Evolutionary conservation across 2,113 vertebrate genomes (phyloP), one percentile per base, ranked within the genome.

Genomic region (Microtus ochrogaster): DNA sequence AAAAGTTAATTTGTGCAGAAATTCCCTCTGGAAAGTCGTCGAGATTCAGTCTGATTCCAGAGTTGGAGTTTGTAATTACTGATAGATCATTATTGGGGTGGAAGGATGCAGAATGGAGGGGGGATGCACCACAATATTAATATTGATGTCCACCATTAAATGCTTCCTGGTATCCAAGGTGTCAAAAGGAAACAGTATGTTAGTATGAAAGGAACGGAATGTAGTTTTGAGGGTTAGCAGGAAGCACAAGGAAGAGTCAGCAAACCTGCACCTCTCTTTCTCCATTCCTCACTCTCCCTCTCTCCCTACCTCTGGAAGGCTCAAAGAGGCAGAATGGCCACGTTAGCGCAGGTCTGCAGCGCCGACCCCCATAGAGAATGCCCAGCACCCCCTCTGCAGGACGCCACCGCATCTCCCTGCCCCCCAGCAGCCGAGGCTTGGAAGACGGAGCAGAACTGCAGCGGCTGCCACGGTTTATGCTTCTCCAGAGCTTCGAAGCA

Each of bases 401-500:
- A 72, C 6, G 77, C 86, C 82, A 3, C 74, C 1, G 79, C 66
- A 65, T 58, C 73, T 44, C 83, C 82, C 78, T 8, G 5, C 74
- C 49, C 78, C 74, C n/a, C 44, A 2, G 3, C 30, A 89, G 70
- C 36, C 79, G 19, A n/a, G 89, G 77, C 36, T 90, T 41, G 91
- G 78, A 66, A 72, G 24, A 55, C 30, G 61, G 22, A 16, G 66
- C n/a, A 41, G 52, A 84, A 22, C 90, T 58, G 91, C 83, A 28
- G 91, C 39, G 19, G n/a, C 72, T 92, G 90, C 88, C 52, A 90
- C 68, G 41, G 92, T 97, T 97, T 96, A 97, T 92, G 88, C 68
- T 93, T 61, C 96, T 96, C 94, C 65, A 89, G 95, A 95, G 94
- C 94, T 94, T 94, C 81, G 8, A 91, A 96, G 94, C 92, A 92